Evolutionary conservation across 2,888 invertebrate species (phyloP), one percentile per base, ranked within the genome.

Genomic region (Antitype chi): DNA sequence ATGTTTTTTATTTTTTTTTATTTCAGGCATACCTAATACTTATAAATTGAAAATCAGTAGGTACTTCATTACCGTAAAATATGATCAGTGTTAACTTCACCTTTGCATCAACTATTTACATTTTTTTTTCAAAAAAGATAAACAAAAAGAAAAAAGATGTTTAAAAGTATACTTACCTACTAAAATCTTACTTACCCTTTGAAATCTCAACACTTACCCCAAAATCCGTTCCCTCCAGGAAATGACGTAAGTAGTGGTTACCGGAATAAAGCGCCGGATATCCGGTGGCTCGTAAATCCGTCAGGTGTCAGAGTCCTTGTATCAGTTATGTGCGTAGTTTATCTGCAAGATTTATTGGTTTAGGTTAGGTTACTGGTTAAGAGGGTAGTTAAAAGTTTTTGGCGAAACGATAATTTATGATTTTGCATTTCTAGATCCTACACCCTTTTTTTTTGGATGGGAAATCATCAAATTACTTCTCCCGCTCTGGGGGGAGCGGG

Each of bases 261-360:
- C 66, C 55, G 43, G 69, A 77, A 71, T 67, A 60, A 72, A 38
- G 55, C 13, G 17, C 78, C 80, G 80, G 76, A 74, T 85, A 76
- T 85, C 85, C 83, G 78, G 38, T 3, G 3, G 20, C 57, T 74
- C 76, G 71, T 86, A 86, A 86, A 86, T 86, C 73, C 71, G 1
- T 85, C 85, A 81, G 1, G 0, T 76, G 86, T 73, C 80, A 64
- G 64, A 20, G 63, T 59, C 17, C 43, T 38, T 66, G 73, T 75
- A 69, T 71, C 17, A 70, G 49, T 32, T 69, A 28, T 52, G 17
- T 68, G 3, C 7, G 32, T 55, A 77, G 49, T 81, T 72, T 81
- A 74, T 74, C 85, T 38, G 6, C 4, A 32, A 70, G 53, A 86
- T 85, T 80, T 86, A 86, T 86, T 53, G 38, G 17, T 47, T 60